Conservation (phyloP, 2,888 invertebrate species). For the Brachypterus glaber region DNA sequence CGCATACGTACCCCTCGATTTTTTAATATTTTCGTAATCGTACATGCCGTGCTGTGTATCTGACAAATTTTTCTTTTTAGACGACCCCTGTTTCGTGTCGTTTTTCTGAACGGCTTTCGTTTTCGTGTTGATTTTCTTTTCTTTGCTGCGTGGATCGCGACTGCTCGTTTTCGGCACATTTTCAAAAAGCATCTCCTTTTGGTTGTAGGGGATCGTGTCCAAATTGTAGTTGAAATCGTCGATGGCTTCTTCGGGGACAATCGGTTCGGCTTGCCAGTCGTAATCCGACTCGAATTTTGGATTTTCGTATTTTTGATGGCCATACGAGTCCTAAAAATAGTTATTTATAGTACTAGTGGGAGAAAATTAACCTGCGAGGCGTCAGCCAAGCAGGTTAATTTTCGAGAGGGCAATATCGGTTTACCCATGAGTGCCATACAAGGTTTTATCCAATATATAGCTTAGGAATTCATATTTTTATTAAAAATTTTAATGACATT, state of each 20-base stretch:
- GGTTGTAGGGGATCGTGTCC: slow-evolving; percentile 27
- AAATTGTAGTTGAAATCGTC: slow-evolving; percentile 17
- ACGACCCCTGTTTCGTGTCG: slow-evolving; percentile 10
- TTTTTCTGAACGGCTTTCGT: too few relatives aligned
- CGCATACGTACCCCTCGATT: too few relatives aligned
- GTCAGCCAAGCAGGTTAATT: too few relatives aligned
- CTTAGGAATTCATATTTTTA: too few relatives aligned
- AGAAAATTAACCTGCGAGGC: too few relatives aligned
- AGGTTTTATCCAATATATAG: too few relatives aligned
- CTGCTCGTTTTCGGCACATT: slow-evolving; percentile 21
- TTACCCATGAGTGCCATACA: too few relatives aligned
- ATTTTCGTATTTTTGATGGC: too few relatives aligned
- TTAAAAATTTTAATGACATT: too few relatives aligned
- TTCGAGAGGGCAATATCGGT: too few relatives aligned
- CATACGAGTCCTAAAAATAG: too few relatives aligned
- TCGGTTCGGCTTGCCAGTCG: slow-evolving; percentile 23
- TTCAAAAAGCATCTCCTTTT: slow-evolving; percentile 24
- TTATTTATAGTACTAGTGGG: too few relatives aligned
- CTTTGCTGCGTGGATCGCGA: slow-evolving; percentile 36
- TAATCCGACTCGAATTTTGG: slow-evolving; percentile 23
- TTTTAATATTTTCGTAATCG: slow-evolving; percentile 35
- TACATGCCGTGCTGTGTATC: slow-evolving; percentile 32
- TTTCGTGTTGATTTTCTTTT: slow-evolving; percentile 14
- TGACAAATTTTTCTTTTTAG: slow-evolving; percentile 32
- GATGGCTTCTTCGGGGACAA: slow-evolving; percentile 21